Evolutionary conservation across 2,888 invertebrate species (phyloP).

Genomic region (Pammene aurita): DNA sequence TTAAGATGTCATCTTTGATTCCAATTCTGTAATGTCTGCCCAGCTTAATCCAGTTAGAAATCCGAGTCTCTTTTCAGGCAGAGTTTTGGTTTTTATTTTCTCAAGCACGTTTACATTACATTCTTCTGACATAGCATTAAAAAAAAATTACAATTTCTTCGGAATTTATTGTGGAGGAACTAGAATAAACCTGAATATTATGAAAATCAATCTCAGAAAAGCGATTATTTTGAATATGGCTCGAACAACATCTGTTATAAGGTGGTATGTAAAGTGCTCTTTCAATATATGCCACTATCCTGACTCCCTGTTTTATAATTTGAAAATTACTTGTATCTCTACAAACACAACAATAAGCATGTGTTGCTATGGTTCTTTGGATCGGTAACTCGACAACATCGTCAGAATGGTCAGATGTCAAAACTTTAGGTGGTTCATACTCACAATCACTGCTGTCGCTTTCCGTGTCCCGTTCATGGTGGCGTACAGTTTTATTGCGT

Average conservation of each 20-base stretch:
- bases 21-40: constrained; percentile 6
- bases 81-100: constrained; percentile 1
- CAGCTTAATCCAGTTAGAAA: background rate
- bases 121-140: background rate
- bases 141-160: constrained; percentile 2
- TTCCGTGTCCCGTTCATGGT: constrained; percentile 5
- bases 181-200: background rate
- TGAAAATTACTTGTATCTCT: background rate
- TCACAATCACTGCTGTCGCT: background rate
- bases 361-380: constrained; percentile 3
- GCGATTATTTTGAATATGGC: background rate
- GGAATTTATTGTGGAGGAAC: background rate
- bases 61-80: background rate
- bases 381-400: constrained; percentile 2
- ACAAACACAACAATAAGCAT: constrained; percentile 4
- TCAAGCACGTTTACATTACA: background rate
- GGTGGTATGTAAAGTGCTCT: constrained; percentile 4
- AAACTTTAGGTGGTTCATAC: background rate
- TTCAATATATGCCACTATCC: no score
- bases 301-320: background rate
- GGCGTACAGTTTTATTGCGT: background rate
- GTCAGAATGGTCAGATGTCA: background rate
- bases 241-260: constrained; percentile 1
- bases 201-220: background rate
- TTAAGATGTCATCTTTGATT: background rate